Conservation (phyloP, 2,888 invertebrate genomes). For the Dryobota labecula region DNA sequence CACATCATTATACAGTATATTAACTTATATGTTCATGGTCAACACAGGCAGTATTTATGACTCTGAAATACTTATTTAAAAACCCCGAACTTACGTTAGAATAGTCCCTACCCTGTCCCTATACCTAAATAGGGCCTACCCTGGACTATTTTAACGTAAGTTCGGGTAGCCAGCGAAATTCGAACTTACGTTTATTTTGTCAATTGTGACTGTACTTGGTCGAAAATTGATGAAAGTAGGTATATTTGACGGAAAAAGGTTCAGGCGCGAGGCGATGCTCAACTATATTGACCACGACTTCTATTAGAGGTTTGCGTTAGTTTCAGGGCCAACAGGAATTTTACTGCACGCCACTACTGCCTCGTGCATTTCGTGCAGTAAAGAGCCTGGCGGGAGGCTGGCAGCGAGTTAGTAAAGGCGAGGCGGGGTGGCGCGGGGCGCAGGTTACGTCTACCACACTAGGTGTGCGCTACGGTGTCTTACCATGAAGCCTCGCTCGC, state of each 20-base stretch:
- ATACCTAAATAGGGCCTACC: too few relatives aligned
- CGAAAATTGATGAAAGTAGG: background rate
- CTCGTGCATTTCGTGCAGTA: background rate
- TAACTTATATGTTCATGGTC: background rate
- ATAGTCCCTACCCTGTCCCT: too few relatives aligned
- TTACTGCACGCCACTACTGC: slow-evolving; percentile 10
- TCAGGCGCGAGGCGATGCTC: background rate
- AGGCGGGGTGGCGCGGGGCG: slow-evolving; percentile 40
- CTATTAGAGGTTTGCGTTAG: slow-evolving; percentile 13
- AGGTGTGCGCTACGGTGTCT: slow-evolving; percentile 78
- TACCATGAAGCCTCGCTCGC: slow-evolving; percentile 94
- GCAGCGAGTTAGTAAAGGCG: slow-evolving; percentile 53
- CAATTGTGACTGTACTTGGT: background rate
- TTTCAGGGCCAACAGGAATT: slow-evolving; percentile 5
- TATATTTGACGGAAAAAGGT: background rate
- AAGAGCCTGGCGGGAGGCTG: slow-evolving; percentile 4
- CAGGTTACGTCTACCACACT: slow-evolving; percentile 55
- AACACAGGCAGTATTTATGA: background rate
- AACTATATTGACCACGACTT: slow-evolving; percentile 9
- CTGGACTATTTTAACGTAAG: too few relatives aligned
- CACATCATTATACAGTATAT: background rate
- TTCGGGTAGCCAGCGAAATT: background rate
- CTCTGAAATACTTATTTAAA: too few relatives aligned
- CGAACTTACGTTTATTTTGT: background rate
- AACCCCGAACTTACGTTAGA: too few relatives aligned